Evolutionary conservation across 2,797 vertebrate genomes (phyloP).

Genomic region (Melanogrammus aeglefinus): DNA sequence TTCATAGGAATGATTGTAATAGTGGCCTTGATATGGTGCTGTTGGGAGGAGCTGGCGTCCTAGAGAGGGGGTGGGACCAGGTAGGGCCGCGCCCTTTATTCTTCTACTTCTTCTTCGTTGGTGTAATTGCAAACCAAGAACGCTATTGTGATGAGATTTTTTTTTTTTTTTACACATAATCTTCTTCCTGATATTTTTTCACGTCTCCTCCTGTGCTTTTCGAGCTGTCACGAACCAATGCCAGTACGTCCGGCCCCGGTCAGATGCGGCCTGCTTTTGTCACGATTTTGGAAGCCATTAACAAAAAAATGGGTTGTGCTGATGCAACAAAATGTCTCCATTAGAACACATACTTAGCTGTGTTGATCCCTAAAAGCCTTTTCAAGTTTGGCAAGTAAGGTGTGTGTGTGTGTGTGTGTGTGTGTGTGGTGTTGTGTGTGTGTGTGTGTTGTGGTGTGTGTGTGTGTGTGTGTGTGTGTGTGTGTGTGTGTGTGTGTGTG

Average conservation of each 20-base stretch:
- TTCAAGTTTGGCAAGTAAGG: background rate
- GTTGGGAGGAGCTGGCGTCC: slow-evolving; percentile 89
- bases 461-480: slow-evolving; percentile 1
- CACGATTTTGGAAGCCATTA: background rate
- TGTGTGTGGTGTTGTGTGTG: background rate
- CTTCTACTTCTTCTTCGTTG: slow-evolving; percentile 38
- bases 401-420: background rate
- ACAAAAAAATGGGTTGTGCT: background rate
- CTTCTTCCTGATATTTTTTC: background rate
- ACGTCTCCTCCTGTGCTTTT: background rate
- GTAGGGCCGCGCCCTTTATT: slow-evolving; percentile 78
- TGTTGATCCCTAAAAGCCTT: background rate
- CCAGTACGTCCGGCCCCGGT: background rate
- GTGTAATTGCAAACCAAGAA: background rate
- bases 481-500: background rate
- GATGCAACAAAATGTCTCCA: background rate
- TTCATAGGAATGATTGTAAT: slow-evolving; percentile 90
- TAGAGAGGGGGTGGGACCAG: slow-evolving; percentile 76
- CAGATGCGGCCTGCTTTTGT: background rate
- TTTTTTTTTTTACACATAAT: background rate
- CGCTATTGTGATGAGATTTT: background rate
- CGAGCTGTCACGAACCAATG: background rate
- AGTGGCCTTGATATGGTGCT: slow-evolving; percentile 90
- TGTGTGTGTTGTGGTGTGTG: background rate
- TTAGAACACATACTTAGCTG: background rate